Base-by-base conservation (phyloP, 2,797 vertebrate species). In the Spatula versicolor region DNA sequence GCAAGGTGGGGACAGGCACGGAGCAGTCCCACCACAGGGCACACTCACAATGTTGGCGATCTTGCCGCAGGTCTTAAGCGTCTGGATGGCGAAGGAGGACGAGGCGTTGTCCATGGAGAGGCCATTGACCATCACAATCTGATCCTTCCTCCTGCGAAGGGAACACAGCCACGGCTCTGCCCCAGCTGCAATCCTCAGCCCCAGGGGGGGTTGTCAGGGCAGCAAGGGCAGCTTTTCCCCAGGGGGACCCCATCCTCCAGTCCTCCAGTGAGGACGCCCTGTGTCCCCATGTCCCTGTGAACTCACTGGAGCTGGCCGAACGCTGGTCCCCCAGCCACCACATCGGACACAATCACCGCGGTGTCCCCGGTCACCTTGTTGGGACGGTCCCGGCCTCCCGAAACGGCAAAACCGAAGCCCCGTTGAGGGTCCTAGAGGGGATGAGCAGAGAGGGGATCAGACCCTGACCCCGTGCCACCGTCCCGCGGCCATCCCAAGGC, bases 81-180 rank as follows among this genome's bases (percentile, higher is more conserved):
- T 98, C 96, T 99, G 99, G 86, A 99, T 99, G 66, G 99, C 99
- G 1, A 98, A 98, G 23, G 98, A 97, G 2, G 99, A 99, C 1
- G 97, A 95, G 80, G 98, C 98, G 0, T 98, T 99, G 23, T 99
- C 99, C 99, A 99, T 98, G 17, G 99, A 98, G 71, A 98, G 97
- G 9, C 99, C 99, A 0, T 99, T 99, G 74, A 99, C 99, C 99
- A 99, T 99, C 88, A 99, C 99, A 0, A 99, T 98, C 18, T 98
- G 98, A 97, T 99, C 99, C 90, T 98, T 98, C 35, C 83, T 98
- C 97, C 99, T 99, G 97, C 35, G 81, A 81, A 28, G 87, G 81
- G 81, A 58, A 37, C 0, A 0, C 33, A 54, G n/a, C 52, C 3
- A 2, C 52, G 43, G 67, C 35, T 64, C 54, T 77, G 56, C 19